Evolutionary conservation across 2,113 vertebrate species (phyloP).

Genomic region (Brienomyrus longianalis): DNA sequence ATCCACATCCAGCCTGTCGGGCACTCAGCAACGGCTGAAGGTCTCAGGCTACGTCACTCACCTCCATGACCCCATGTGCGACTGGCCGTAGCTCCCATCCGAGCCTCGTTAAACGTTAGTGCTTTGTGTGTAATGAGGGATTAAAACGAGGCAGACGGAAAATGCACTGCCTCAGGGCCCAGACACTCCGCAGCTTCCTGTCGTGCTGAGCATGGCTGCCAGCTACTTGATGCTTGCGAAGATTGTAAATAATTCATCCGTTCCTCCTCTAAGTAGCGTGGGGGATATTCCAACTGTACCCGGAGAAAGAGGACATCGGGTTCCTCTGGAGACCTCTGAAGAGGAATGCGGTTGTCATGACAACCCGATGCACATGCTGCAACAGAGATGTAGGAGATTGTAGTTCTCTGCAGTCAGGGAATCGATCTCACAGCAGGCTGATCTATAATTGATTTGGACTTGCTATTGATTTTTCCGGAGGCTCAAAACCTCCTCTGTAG

Average conservation of each 20-base stretch:
- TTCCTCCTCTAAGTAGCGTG: not conserved
- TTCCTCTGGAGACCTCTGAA: not conserved
- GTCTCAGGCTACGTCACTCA: not conserved
- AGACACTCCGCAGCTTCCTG: no score
- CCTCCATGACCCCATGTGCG: not conserved
- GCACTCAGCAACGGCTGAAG: not conserved
- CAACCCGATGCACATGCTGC: not conserved
- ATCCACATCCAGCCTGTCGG: not conserved
- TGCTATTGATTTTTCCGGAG: not conserved
- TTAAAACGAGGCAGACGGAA: not conserved
- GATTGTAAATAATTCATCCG: not conserved
- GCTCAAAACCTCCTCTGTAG: not conserved
- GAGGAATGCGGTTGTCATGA: not conserved
- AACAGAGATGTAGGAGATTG: not conserved
- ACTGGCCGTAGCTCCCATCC: not conserved
- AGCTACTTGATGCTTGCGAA: not conserved
- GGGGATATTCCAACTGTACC: not conserved
- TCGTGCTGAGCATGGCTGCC: not conserved
- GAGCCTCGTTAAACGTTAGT: not conserved
- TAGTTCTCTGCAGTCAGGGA: not conserved
- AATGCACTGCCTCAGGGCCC: not conserved
- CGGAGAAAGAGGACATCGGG: not conserved
- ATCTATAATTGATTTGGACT: slow-evolving; percentile 6
- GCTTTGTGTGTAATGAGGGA: not conserved
- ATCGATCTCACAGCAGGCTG: not conserved